A percentile compares a stretch with the other conserved stretches of the same genome.
Evolutionary conservation across 2,888 invertebrate species (phyloP).

Genomic region (Drosophila pseudotalamancana): DNA sequence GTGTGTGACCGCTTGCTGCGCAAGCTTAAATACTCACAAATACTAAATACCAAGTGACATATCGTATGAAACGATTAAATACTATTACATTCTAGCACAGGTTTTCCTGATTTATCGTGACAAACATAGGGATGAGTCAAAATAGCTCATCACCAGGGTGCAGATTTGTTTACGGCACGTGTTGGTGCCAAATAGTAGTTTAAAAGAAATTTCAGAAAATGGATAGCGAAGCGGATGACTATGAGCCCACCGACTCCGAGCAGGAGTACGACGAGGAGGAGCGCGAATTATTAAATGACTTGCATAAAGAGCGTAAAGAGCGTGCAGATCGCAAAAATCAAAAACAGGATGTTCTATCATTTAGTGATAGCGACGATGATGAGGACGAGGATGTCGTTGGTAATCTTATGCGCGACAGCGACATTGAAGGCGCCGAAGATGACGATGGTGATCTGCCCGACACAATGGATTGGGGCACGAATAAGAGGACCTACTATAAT

Average conservation of each 20-base stretch:
- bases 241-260: conserved; percentile 89
- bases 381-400: conserved; percentile 84
- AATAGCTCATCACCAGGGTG: not conserved
- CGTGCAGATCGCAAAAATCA: conserved; percentile 84
- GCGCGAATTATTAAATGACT: conserved; percentile 87
- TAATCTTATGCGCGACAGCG: conserved; percentile 86
- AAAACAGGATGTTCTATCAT: conserved; percentile 88
- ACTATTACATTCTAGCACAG: not conserved
- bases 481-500: conserved; percentile 91
- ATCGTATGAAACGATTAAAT: too few relatives aligned
- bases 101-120: not conserved
- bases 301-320: conserved; percentile 85
- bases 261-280: conserved; percentile 89
- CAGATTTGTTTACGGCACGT: conserved; percentile 50
- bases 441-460: conserved; percentile 90
- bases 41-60: too few relatives aligned
- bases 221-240: conserved; percentile 84
- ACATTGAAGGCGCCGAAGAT: conserved; percentile 89
- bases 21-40: not conserved
- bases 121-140: not conserved
- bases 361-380: conserved; percentile 84
- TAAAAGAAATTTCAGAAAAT: conserved; percentile 19
- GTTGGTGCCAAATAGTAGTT: conserved; percentile 12
- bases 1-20: conserved; percentile 26
- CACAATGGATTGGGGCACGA: conserved; percentile 94